Base-by-base conservation (phyloP, 1,140 invertebrate species). In the Zaprionus taronus region DNA sequence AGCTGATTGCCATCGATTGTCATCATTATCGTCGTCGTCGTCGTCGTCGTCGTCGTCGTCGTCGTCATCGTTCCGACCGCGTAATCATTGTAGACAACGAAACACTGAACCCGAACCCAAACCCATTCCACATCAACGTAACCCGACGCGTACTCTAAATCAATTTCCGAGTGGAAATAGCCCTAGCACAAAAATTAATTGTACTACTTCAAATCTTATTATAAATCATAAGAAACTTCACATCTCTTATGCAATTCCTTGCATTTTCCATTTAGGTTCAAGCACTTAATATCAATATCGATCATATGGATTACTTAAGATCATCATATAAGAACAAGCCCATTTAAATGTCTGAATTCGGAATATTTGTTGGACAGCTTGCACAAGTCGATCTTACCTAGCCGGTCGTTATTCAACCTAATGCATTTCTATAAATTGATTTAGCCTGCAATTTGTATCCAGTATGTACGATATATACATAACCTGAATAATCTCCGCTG, bases 1-100 rank as follows among this genome's bases (percentile, higher is more conserved):
- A 71, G 69, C 55, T 66, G 20, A 62, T 77, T 77, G 74, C 61
- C 61, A 56, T 55, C 41, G 55, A 26, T 38, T 61, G 38, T 34
- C 34, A 64, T 64, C 51, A n/a, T 61, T 47, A 53, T 41, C 20
- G 14, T 44, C 20, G 17, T 24, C 20, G 20, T 20, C 1, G 20
- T 20, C 20, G 20, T 20, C 20, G 20, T 1, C 0, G 24, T 24
- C 24, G 22, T 58, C 4, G 20, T 9, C 38, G 41, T 36, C 55
- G 31, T 61, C 28, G 6, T 51, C 66, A 41, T 31, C 15, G 34
- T 57, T 31, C 31, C 5, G 57, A 26, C 65, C 57, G 65, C 72
- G 36, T 67, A 73, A 53, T 60, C 63, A 66, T 6, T 15, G 34
- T 24, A 38, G 47, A 5, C 31, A n/a, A 26, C 55, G 62, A 31